Evolutionary conservation across 2,113 vertebrate species (phyloP).

Genomic region (Thymallus thymallus): DNA sequence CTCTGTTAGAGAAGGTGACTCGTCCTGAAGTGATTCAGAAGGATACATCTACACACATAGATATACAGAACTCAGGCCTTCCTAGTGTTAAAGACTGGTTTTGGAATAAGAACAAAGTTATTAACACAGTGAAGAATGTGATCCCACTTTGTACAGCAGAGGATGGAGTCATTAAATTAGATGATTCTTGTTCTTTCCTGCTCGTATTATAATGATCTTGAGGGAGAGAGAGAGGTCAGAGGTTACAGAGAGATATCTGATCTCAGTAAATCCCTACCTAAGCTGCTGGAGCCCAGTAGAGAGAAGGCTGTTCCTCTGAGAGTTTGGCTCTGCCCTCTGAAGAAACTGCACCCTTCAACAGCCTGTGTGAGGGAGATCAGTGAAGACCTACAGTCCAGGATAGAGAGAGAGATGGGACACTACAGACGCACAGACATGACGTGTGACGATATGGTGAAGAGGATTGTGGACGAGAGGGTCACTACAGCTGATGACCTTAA

Average conservation of each 20-base stretch:
- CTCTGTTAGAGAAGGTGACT: slow-evolving; percentile 1
- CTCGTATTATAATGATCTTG: not conserved
- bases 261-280: not conserved
- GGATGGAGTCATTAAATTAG: not conserved
- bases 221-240: not conserved
- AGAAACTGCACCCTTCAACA: slow-evolving; percentile 15
- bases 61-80: slow-evolving; percentile 28
- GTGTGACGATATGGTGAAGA: not conserved
- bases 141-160: not conserved
- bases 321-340: slow-evolving; percentile 34
- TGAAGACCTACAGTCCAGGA: not conserved
- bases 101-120: not conserved
- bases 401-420: slow-evolving; percentile 7
- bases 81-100: slow-evolving; percentile 24
- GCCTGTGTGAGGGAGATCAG: slow-evolving; percentile 10
- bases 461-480: not conserved
- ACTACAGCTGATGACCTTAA: not conserved
- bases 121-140: not conserved
- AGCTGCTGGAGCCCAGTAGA: not conserved
- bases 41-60: too few species aligned
- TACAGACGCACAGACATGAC: not conserved
- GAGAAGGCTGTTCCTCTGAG: slow-evolving; percentile 29
- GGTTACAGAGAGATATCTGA: not conserved
- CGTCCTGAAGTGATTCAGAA: not conserved
- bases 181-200: not conserved